Conservation (phyloP, 92 coral and sea anemone species). For the Porites lobata region DNA sequence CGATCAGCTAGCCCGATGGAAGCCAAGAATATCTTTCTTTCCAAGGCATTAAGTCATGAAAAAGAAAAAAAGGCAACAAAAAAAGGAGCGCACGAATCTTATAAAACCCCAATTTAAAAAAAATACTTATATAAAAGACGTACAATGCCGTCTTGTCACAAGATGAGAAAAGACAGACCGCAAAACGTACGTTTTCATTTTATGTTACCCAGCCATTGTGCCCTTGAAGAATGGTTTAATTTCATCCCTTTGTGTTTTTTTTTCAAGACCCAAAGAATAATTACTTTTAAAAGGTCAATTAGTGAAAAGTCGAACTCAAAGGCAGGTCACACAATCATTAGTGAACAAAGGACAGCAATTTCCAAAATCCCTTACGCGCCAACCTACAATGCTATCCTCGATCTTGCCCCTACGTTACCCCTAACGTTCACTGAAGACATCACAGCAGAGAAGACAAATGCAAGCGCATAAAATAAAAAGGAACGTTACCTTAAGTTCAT, state of each 20-base stretch:
- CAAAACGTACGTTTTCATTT: neutral
- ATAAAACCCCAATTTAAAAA: neutral
- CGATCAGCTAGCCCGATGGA: neutral
- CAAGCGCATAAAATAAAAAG: neutral
- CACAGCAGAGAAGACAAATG: neutral
- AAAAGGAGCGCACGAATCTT: too few relatives aligned
- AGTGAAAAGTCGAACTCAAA: conserved; percentile 18
- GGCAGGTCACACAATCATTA: conserved; percentile 34
- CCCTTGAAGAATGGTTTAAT: neutral
- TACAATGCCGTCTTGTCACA: neutral
- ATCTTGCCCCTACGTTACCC: neutral
- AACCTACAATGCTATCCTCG: neutral
- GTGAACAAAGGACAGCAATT: conserved; percentile 24
- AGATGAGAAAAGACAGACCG: neutral
- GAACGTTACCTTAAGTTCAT: conserved; percentile 88
- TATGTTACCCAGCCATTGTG: neutral
- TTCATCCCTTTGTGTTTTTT: neutral
- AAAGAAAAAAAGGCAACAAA: neutral
- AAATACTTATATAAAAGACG: too few relatives aligned
- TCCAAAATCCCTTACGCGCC: conserved; percentile 1
- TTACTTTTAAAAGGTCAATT: conserved; percentile 40
- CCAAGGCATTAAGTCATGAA: neutral
- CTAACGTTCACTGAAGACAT: neutral
- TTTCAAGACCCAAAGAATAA: conserved; percentile 14
- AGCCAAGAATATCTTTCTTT: neutral